Conservation (phyloP, 2,797 vertebrate genomes). For the Microtus obscurus region DNA sequence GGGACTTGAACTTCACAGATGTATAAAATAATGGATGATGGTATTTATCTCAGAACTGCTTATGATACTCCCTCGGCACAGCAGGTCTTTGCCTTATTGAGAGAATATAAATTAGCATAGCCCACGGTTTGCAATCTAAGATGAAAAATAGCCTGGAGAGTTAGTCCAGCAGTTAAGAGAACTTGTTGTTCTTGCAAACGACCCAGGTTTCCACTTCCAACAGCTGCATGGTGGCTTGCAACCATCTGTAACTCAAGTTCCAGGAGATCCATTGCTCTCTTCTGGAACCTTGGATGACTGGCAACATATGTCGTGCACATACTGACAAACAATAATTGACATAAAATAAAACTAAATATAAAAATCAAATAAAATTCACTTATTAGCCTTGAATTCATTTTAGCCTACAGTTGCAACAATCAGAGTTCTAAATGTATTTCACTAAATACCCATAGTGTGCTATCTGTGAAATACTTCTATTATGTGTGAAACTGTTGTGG, state of each 20-base stretch:
- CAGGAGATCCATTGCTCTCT: neutral
- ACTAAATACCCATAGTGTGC: neutral
- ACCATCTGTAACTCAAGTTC: neutral
- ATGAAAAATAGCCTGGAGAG: neutral
- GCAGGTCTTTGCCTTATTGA: neutral
- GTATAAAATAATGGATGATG: neutral
- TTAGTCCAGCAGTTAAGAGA: neutral
- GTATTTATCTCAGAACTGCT: neutral
- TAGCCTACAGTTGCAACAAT: neutral
- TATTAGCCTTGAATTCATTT: conserved; percentile 5
- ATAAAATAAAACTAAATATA: neutral
- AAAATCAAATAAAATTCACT: neutral
- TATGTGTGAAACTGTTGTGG: neutral
- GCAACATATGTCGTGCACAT: neutral
- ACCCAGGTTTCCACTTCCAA: neutral
- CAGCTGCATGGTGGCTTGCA: neutral
- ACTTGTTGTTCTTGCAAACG: neutral
- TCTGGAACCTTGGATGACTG: neutral
- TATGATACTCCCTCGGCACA: neutral
- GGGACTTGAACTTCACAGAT: conserved; percentile 19
- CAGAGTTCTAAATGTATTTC: neutral
- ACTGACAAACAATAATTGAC: neutral
- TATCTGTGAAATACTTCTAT: neutral
- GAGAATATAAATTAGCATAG: conserved; percentile 2
- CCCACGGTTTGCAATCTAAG: neutral